Conservation (phyloP, 2,797 vertebrate genomes). For the Rhinoraja longicauda region DNA sequence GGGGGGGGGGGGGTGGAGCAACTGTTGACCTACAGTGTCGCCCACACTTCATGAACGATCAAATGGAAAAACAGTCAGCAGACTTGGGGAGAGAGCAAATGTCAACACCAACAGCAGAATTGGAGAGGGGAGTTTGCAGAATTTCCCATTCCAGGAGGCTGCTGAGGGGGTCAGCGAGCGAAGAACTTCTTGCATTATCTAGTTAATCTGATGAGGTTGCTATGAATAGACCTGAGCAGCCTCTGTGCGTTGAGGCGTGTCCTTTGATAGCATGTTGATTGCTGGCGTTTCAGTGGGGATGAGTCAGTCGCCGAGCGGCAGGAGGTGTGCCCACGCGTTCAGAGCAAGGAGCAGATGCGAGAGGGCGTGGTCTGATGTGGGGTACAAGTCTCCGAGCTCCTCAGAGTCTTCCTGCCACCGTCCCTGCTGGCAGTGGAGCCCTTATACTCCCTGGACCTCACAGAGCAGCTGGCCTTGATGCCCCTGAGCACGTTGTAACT, state of each 20-base stretch:
- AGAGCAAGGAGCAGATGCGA: background rate
- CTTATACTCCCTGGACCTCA: conserved; percentile 54
- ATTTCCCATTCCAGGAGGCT: too few relatives aligned
- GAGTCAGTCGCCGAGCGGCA: background rate
- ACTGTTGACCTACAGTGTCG: too few relatives aligned
- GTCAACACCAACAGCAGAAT: background rate
- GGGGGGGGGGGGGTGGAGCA: too few relatives aligned
- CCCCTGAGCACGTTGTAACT: conserved; percentile 60
- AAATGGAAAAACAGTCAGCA: background rate
- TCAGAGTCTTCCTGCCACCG: background rate
- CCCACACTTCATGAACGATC: too few relatives aligned
- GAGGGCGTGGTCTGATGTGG: background rate
- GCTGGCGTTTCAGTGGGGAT: background rate
- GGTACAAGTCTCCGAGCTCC: background rate
- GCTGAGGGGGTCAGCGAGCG: background rate
- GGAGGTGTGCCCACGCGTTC: background rate
- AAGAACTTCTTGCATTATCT: background rate
- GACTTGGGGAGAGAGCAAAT: background rate
- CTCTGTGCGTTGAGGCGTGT: background rate
- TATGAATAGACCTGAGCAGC: background rate
- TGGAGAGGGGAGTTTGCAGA: background rate
- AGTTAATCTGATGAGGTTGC: background rate
- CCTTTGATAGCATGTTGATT: background rate
- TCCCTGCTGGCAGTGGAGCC: background rate
- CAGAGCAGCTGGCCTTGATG: conserved; percentile 54